Evolutionary conservation across 2,888 invertebrate species (phyloP).

Genomic region (Pharmacophagus antenor): DNA sequence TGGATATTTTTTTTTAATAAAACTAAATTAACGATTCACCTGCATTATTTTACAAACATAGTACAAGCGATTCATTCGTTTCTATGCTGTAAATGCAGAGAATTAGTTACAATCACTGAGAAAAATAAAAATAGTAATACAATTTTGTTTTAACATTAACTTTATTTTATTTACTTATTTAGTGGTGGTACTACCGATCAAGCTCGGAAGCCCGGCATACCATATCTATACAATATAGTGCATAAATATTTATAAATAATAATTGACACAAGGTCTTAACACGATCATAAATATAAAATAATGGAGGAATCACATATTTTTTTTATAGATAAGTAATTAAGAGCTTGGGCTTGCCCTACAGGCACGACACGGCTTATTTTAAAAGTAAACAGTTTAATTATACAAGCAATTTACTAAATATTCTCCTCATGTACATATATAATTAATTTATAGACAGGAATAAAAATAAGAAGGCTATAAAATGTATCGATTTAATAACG

Average conservation of each 20-base stretch:
- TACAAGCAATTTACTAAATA: conserved; percentile 42
- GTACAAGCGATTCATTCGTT: conserved; percentile 61
- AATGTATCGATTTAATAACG: conserved; percentile 34
- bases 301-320: too few species aligned
- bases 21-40: conserved; percentile 68
- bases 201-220: too few species aligned
- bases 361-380: too few species aligned
- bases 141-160: conserved; percentile 76
- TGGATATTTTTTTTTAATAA: conserved; percentile 45
- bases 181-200: too few species aligned
- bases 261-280: too few species aligned
- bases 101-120: conserved; percentile 61
- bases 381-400: conserved; percentile 76
- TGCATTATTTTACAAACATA: conserved; percentile 65
- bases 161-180: conserved; percentile 81
- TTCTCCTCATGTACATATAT: neutral
- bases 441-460: conserved; percentile 23
- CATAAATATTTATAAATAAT: too few species aligned
- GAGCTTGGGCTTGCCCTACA: too few species aligned
- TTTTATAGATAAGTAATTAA: too few species aligned
- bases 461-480: conserved; percentile 15
- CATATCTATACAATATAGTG: too few species aligned
- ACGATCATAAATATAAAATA: too few species aligned
- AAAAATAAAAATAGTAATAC: conserved; percentile 70
- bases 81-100: conserved; percentile 77